These are phyloP conservation scores for Sebastes schlegelii DNA, from an alignment of 2,113 vertebrate species.

Conservation along the genomic window DNA sequence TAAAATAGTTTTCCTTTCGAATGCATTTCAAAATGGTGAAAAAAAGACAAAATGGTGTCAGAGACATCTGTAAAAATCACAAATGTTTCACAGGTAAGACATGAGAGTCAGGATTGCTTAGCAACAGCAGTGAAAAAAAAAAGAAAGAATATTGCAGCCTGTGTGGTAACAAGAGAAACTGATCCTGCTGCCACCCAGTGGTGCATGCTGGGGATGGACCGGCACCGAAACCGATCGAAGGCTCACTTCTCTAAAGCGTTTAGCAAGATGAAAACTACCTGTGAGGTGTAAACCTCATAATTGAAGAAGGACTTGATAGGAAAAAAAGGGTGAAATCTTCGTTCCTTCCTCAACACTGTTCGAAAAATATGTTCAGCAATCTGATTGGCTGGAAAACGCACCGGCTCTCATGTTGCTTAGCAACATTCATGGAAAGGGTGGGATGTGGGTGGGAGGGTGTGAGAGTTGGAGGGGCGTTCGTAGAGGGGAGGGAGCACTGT, in stretches of 20 bases:
- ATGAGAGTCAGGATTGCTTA: constrained; percentile 78
- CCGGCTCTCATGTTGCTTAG: constrained; percentile 80
- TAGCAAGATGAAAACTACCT: constrained; percentile 12
- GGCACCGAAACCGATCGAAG: constrained; percentile 2
- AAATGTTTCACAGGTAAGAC: constrained; percentile 77
- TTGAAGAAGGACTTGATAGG: background rate
- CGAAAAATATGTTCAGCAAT: constrained; percentile 59
- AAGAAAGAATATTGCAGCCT: constrained; percentile 44
- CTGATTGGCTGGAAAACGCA: constrained; percentile 73
- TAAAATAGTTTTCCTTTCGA: background rate
- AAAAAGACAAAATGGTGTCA: constrained; percentile 79
- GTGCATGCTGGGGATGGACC: constrained; percentile 23
- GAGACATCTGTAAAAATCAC: constrained; percentile 73
- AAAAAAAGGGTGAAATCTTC: constrained; percentile 10
- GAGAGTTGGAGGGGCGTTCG: constrained; percentile 26
- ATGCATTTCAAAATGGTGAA: constrained; percentile 60
- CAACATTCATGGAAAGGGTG: constrained; percentile 66
- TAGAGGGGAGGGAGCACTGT: constrained; percentile 64
- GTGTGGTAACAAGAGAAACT: constrained; percentile 53
- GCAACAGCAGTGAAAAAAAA: constrained; percentile 78
- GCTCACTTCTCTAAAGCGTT: constrained; percentile 5
- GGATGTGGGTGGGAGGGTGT: constrained; percentile 42
- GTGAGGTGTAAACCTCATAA: background rate
- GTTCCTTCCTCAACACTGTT: constrained; percentile 54
- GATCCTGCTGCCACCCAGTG: constrained; percentile 78